These are phyloP conservation scores for Diachasmimorpha longicaudata DNA, from an alignment of 1,140 invertebrate species.

Conservation along the genomic window DNA sequence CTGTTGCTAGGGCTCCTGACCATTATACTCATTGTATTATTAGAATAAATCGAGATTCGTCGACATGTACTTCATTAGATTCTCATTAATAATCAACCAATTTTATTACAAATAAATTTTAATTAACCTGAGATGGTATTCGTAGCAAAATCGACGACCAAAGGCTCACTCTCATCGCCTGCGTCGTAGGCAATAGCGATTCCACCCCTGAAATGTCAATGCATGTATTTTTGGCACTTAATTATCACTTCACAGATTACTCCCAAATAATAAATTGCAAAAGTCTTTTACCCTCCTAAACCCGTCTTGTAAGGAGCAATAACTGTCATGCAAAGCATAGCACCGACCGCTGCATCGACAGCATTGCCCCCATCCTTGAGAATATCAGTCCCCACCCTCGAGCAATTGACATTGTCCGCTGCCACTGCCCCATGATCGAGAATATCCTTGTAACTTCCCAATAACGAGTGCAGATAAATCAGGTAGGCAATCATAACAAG, in stretches of 20 bases:
- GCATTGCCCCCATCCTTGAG: constrained; percentile 73
- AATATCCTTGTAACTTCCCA: not conserved
- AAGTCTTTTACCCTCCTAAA: constrained; percentile 69
- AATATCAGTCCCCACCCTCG: constrained; percentile 71
- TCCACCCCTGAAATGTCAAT: constrained; percentile 69
- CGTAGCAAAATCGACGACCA: constrained; percentile 66
- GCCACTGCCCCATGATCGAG: constrained; percentile 74
- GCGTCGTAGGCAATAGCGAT: constrained; percentile 77
- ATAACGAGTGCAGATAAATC: not conserved
- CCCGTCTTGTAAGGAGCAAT: constrained; percentile 73
- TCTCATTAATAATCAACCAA: not conserved
- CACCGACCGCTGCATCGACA: constrained; percentile 72
- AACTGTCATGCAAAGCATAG: constrained; percentile 72
- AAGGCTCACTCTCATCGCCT: constrained; percentile 57
- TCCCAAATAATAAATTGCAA: not conserved
- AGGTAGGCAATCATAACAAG: not conserved
- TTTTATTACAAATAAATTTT: not conserved
- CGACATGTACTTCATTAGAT: not conserved
- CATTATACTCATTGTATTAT: not conserved
- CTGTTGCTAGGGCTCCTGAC: constrained; percentile 13
- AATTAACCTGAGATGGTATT: constrained; percentile 49
- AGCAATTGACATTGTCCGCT: constrained; percentile 74
- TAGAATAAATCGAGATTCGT: no score
- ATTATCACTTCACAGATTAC: not conserved
- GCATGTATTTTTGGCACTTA: not conserved